A percentile compares a stretch with the other conserved stretches of the same genome.
phyloP scores from a whole-genome alignment of 2,888 invertebrate genomes.

The Melinaea menophilus region DNA sequence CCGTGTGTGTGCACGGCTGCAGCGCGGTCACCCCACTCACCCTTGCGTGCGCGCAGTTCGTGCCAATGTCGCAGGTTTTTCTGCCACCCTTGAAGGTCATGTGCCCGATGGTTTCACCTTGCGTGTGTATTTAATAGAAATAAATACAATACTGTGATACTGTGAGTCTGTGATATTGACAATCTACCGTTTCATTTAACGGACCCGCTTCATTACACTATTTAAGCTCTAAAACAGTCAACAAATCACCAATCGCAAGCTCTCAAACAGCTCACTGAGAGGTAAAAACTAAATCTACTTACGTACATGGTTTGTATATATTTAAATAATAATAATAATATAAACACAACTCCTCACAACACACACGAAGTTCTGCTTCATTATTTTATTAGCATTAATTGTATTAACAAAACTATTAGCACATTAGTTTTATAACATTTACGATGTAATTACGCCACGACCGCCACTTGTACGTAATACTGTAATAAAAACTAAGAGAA shows the following conservation, averaged over 20 bases:
- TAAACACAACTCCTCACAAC: not conserved
- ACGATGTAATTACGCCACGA: slow-evolving; percentile 34
- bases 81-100: slow-evolving; percentile 65
- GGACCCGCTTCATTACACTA: no score
- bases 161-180: not conserved
- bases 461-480: slow-evolving; percentile 8
- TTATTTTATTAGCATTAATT: slow-evolving; percentile 30
- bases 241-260: no score
- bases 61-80: slow-evolving; percentile 72
- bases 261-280: no score
- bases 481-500: slow-evolving; percentile 43
- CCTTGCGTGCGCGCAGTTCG: slow-evolving; percentile 72
- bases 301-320: no score
- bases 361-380: slow-evolving; percentile 27
- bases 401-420: slow-evolving; percentile 34
- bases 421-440: slow-evolving; percentile 28
- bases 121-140: slow-evolving; percentile 51
- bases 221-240: no score
- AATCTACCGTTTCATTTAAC: not conserved
- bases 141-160: slow-evolving; percentile 10
- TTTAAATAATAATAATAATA: no score
- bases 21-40: slow-evolving; percentile 40
- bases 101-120: slow-evolving; percentile 59
- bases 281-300: no score
- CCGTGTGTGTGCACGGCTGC: no score